Conservation (phyloP, 1,140 invertebrate genomes). For the Neodiprion lecontei region DNA sequence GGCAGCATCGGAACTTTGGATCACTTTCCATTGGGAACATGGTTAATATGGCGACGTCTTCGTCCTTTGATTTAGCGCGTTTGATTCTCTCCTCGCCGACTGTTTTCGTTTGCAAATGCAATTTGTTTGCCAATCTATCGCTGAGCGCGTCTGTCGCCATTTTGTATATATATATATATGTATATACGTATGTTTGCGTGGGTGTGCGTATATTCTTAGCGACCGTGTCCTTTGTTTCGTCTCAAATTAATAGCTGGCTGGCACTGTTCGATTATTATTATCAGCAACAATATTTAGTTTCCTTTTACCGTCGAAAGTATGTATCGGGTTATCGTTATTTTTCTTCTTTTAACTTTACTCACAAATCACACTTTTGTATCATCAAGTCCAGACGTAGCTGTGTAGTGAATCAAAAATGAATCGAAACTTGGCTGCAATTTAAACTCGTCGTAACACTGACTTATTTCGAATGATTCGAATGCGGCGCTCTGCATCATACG, state of each 20-base stretch:
- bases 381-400: too few relatives aligned
- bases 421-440: too few relatives aligned
- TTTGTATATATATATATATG: constrained; percentile 31
- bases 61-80: constrained; percentile 78
- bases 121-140: constrained; percentile 75
- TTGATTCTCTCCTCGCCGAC: constrained; percentile 76
- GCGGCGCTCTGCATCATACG: too few relatives aligned
- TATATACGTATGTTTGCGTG: too few relatives aligned
- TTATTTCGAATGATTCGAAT: too few relatives aligned
- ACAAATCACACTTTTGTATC: not conserved
- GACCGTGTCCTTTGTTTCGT: not conserved
- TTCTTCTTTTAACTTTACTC: not conserved
- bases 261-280: too few relatives aligned
- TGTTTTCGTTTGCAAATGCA: constrained; percentile 77
- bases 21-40: constrained; percentile 77
- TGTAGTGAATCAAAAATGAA: too few relatives aligned
- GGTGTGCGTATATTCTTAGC: too few relatives aligned
- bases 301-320: too few relatives aligned
- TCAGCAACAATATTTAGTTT: too few relatives aligned
- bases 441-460: too few relatives aligned
- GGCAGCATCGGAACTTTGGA: constrained; percentile 78
- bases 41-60: constrained; percentile 84
- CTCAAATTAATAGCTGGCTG: not conserved
- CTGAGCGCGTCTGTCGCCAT: constrained; percentile 80
- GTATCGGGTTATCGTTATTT: not conserved